Evolutionary conservation across 2,113 vertebrate genomes (phyloP), one percentile per base, ranked within the genome.

Genomic region (Pavo muticus): DNA sequence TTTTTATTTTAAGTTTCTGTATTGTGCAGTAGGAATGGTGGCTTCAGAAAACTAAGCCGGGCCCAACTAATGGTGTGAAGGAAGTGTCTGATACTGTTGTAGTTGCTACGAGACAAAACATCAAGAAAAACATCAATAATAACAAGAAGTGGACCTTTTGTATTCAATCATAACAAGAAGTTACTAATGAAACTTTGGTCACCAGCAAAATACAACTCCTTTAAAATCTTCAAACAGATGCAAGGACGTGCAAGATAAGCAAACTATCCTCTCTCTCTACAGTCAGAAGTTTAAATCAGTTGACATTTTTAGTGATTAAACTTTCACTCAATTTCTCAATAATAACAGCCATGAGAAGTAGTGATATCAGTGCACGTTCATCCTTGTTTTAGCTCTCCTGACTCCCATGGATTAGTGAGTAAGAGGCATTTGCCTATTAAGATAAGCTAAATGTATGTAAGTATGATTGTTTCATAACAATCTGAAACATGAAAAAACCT

Each of bases 371-470:
- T 32, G 35, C n/a, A 84, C 23, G 32, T 61, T 63, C 60, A 74
- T 23, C 60, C 45, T 77, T 61, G 40, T 40, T 88, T 77, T 27
- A 93, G 35, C 42, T 88, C 72, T 77, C 87, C 61, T 61, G 72
- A 71, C 32, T 88, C 80, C 68, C 27, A 30, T 56, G 56, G 61
- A 93, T 77, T 74, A 90, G 50, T 42, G 17, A 91, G 56, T 37
- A 83, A 88, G 39, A 88, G 45, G 60, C 80, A 77, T 93, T 96
- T 90, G 21, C 50, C 52, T 77, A 47, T 50, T 64, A 86, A 82
- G 71, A 73, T 73, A 71, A 91, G 47, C 25, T 89, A 87, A 78
- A 39, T 65, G 57, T 48, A 82, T 17, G 32, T 63, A 89, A 82
- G n/a, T 54, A 69, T 65, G 63, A 81, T 65, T 72, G 52, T 94